phyloP scores from a whole-genome alignment of 2,113 vertebrate genomes.

The Aleadryas rufinucha region DNA sequence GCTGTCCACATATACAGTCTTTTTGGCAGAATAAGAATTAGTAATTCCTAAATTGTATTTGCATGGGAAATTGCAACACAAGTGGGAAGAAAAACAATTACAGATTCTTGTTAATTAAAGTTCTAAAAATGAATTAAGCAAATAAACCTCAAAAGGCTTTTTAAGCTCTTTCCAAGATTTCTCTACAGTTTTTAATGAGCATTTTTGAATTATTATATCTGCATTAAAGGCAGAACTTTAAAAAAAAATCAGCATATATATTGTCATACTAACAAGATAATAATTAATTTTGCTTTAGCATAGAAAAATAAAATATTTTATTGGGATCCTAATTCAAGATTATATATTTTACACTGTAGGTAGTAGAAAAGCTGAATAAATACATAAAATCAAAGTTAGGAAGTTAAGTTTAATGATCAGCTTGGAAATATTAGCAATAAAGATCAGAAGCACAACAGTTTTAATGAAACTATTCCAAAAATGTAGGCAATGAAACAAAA shows the following conservation, averaged over 20 bases:
- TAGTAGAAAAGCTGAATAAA: neutral
- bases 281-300: neutral
- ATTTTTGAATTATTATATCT: neutral
- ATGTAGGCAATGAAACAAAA: neutral
- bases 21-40: constrained; percentile 54
- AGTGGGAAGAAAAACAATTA: constrained; percentile 71
- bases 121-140: constrained; percentile 76
- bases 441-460: neutral
- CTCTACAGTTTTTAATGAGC: constrained; percentile 9
- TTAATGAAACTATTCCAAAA: neutral
- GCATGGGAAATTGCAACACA: constrained; percentile 66
- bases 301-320: neutral
- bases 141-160: constrained; percentile 64
- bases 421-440: neutral
- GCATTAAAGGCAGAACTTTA: constrained; percentile 5
- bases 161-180: constrained; percentile 42
- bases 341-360: neutral
- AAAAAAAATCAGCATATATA: neutral
- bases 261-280: neutral
- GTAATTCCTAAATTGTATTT: constrained; percentile 66
- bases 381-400: neutral
- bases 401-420: neutral
- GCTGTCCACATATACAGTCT: neutral
- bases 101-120: constrained; percentile 69
- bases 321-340: neutral